These are phyloP conservation scores for Lepus townsendii DNA, from an alignment of 2,797 vertebrate genomes.

Conservation along the genomic window DNA sequence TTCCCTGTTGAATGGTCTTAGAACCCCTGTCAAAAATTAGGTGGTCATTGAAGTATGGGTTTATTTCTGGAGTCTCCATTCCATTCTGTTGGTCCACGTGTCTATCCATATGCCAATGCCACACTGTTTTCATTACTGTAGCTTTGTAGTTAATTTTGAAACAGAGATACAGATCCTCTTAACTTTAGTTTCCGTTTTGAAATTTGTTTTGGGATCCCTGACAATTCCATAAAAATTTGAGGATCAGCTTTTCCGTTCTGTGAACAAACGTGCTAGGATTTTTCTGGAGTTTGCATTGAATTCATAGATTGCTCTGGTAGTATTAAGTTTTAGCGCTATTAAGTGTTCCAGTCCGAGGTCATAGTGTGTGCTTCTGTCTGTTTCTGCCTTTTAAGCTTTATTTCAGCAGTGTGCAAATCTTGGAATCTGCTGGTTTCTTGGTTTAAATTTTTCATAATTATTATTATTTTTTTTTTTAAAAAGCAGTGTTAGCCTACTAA, in stretches of 20 bases:
- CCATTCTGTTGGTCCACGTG: background rate
- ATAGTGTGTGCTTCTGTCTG: background rate
- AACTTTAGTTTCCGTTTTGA: background rate
- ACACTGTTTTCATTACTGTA: background rate
- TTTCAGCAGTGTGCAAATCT: background rate
- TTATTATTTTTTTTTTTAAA: background rate
- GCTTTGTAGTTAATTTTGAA: background rate
- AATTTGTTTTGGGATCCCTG: background rate
- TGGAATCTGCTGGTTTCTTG: background rate
- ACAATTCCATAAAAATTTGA: background rate
- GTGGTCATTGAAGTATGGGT: background rate
- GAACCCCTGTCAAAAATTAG: slow-evolving; percentile 1
- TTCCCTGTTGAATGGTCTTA: background rate
- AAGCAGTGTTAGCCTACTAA: too few relatives aligned
- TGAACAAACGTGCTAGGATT: background rate
- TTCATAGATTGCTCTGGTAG: background rate
- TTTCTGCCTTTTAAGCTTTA: background rate
- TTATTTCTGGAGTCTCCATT: slow-evolving; percentile 9
- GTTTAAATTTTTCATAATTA: background rate
- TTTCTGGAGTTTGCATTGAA: background rate
- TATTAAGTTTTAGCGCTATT: background rate
- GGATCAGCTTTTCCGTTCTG: background rate
- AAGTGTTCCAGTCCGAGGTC: background rate
- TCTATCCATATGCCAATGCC: background rate
- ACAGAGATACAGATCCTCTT: background rate